phyloP scores from a whole-genome alignment of 2,888 invertebrate species.

The Pyrocoelia pectoralis region DNA sequence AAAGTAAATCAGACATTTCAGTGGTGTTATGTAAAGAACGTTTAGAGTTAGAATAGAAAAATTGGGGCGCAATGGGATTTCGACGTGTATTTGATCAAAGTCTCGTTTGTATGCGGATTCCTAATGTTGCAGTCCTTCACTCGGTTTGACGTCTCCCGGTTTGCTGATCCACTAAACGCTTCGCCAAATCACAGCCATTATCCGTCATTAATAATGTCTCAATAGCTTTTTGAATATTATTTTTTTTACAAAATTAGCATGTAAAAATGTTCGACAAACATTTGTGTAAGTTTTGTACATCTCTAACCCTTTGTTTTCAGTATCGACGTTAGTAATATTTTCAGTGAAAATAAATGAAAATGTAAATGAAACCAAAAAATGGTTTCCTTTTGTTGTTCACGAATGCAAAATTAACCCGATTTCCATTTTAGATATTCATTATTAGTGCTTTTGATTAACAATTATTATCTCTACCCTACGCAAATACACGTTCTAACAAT shows the following conservation, averaged over 20 bases:
- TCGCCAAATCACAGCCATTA: conserved; percentile 41
- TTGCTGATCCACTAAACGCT: conserved; percentile 41
- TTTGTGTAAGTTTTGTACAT: conserved; percentile 21
- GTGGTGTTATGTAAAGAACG: conserved; percentile 9
- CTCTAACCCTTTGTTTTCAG: conserved; percentile 10
- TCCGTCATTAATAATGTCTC: conserved; percentile 43
- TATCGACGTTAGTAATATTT: neutral
- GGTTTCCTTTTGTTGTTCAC: neutral
- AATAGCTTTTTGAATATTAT: conserved; percentile 39
- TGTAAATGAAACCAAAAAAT: neutral
- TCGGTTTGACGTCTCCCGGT: conserved; percentile 40
- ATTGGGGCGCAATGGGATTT: conserved; percentile 30
- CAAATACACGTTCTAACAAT: neutral
- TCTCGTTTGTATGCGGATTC: conserved; percentile 44
- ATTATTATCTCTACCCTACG: neutral
- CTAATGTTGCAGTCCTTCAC: conserved; percentile 44
- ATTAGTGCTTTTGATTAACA: neutral
- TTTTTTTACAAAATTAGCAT: conserved; percentile 38
- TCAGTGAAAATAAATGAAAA: neutral
- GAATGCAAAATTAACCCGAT: neutral
- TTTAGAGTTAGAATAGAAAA: conserved; percentile 29
- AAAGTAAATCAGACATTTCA: neutral
- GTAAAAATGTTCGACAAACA: conserved; percentile 22
- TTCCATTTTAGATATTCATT: conserved; percentile 1
- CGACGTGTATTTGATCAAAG: conserved; percentile 41